Conservation (phyloP, 2,113 vertebrate genomes). For the Cyanistes caeruleus region DNA sequence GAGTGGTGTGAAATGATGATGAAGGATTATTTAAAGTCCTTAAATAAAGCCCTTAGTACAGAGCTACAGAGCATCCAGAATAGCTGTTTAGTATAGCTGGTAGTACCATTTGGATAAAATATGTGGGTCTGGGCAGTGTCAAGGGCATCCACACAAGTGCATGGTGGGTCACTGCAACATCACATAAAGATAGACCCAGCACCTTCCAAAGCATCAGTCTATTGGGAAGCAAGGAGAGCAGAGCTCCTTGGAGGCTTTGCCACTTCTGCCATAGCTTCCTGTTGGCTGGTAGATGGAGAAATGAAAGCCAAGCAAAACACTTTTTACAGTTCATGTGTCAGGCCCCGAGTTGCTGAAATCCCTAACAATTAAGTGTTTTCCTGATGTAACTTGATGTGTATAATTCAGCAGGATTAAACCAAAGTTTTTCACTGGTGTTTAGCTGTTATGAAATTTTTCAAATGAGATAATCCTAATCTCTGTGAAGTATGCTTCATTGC, state of each 20-base stretch:
- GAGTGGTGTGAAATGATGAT: not conserved
- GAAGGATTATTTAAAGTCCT: not conserved
- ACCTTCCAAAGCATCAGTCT: not conserved
- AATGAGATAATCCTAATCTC: constrained; percentile 35
- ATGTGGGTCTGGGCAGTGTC: not conserved
- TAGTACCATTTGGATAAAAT: not conserved
- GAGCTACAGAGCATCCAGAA: not conserved
- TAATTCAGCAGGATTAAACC: constrained; percentile 4
- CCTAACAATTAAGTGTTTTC: not conserved
- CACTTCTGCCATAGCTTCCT: not conserved
- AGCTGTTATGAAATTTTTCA: not conserved
- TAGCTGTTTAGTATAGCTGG: not conserved
- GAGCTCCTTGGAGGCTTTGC: not conserved
- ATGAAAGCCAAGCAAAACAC: not conserved
- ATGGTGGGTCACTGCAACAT: not conserved
- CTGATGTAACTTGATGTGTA: not conserved
- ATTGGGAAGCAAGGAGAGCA: not conserved
- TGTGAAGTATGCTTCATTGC: not conserved
- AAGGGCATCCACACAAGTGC: not conserved
- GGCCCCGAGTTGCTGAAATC: not conserved
- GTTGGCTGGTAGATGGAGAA: not conserved
- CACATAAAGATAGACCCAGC: not conserved
- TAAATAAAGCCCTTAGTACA: not conserved
- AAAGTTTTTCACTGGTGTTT: not conserved
- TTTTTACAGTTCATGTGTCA: not conserved